Evolutionary conservation across 2,888 invertebrate genomes (phyloP).

Genomic region (Prenolepis imparis): DNA sequence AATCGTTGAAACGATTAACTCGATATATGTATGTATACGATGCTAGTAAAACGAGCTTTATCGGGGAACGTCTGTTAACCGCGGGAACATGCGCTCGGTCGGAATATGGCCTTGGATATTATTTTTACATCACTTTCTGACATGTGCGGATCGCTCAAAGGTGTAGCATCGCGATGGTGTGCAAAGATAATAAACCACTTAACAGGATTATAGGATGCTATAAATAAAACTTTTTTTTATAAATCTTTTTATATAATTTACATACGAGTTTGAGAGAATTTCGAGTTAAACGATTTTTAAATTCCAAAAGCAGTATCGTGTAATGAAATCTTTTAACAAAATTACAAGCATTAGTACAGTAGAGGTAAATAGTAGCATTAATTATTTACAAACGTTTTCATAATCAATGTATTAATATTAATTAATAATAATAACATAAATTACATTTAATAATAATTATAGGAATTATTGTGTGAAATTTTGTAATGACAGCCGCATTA

Average conservation of each 20-base stretch:
- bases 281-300: neutral
- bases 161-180: slow-evolving; percentile 29
- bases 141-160: slow-evolving; percentile 59
- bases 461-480: slow-evolving; percentile 14
- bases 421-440: slow-evolving; percentile 17
- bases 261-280: neutral
- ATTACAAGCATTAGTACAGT: neutral
- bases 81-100: slow-evolving; percentile 34
- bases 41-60: slow-evolving; percentile 50
- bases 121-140: slow-evolving; percentile 68
- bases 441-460: slow-evolving; percentile 31
- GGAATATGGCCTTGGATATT: slow-evolving; percentile 72
- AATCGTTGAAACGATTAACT: slow-evolving; percentile 71
- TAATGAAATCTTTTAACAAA: neutral
- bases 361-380: neutral
- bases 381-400: slow-evolving; percentile 5
- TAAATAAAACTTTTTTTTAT: neutral
- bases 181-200: slow-evolving; percentile 40
- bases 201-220: neutral
- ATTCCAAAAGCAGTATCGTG: neutral
- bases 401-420: slow-evolving; percentile 18
- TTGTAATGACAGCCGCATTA: neutral
- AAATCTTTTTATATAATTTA: neutral
- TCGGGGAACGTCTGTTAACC: slow-evolving; percentile 41
- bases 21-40: slow-evolving; percentile 60